phyloP scores from a whole-genome alignment of 2,888 invertebrate genomes.

The Polymixis lichenea region DNA sequence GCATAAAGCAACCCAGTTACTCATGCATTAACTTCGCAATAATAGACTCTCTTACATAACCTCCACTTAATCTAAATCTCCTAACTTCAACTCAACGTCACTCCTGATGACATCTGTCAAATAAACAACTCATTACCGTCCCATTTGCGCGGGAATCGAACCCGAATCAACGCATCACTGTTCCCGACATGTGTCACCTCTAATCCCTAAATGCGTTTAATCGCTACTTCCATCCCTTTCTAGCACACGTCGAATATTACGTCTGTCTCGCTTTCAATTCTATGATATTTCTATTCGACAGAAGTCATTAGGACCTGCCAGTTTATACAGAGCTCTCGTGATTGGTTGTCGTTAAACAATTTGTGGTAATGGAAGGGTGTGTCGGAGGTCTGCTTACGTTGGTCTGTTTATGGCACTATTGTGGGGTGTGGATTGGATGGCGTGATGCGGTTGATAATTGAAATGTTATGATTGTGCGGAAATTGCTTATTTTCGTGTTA shows the following conservation, averaged over 20 bases:
- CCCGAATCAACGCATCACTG: conserved; percentile 76
- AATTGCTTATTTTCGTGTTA: conserved; percentile 67
- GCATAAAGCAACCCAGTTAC: no score
- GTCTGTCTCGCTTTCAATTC: conserved; percentile 76
- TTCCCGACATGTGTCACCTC: conserved; percentile 77
- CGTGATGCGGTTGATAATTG: conserved; percentile 65
- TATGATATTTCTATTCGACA: conserved; percentile 69
- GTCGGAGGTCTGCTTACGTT: conserved; percentile 35
- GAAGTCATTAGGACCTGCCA: conserved; percentile 72
- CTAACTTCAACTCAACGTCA: conserved; percentile 62
- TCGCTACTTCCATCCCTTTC: conserved; percentile 67
- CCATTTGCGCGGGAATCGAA: conserved; percentile 73
- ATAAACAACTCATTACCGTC: conserved; percentile 83
- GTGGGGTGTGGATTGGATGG: conserved; percentile 50
- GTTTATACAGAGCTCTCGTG: conserved; percentile 46
- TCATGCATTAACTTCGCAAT: not conserved
- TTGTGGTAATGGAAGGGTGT: conserved; percentile 50
- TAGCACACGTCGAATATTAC: conserved; percentile 48
- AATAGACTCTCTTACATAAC: not conserved
- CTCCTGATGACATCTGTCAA: conserved; percentile 82
- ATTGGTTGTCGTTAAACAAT: conserved; percentile 50
- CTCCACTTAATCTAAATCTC: conserved; percentile 23
- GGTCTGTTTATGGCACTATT: conserved; percentile 48
- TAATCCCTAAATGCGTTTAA: conserved; percentile 78
- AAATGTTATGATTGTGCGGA: conserved; percentile 64